A percentile compares a stretch with the other conserved stretches of the same genome.
phyloP scores from a whole-genome alignment of 2,888 invertebrate species.

The Autographa pulchrina region DNA sequence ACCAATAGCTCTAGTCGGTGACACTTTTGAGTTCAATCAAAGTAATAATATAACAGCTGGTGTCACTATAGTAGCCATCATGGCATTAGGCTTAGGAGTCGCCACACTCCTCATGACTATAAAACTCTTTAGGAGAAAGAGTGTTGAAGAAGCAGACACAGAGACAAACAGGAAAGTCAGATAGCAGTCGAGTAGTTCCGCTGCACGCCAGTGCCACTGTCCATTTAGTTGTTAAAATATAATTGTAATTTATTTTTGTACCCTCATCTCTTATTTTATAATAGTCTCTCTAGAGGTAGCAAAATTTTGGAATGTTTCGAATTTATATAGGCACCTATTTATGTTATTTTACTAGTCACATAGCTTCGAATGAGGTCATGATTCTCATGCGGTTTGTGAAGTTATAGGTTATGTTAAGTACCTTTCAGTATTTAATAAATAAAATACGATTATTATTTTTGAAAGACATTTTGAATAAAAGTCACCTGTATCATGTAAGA shows the following conservation, averaged over 20 bases:
- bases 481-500: not conserved
- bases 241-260: constrained; percentile 53
- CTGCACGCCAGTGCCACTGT: constrained; percentile 37
- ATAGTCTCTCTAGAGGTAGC: constrained; percentile 58
- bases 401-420: constrained; percentile 61
- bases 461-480: constrained; percentile 1
- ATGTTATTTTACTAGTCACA: constrained; percentile 67
- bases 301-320: constrained; percentile 54
- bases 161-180: constrained; percentile 78
- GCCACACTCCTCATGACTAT: constrained; percentile 80
- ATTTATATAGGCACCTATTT: constrained; percentile 58
- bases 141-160: constrained; percentile 66
- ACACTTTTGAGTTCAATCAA: constrained; percentile 64
- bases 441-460: constrained; percentile 36
- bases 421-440: constrained; percentile 68
- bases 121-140: constrained; percentile 72
- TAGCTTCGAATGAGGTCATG: constrained; percentile 59
- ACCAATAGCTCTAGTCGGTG: constrained; percentile 79
- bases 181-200: constrained; percentile 65
- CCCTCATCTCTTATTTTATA: constrained; percentile 39
- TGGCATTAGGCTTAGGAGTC: constrained; percentile 74
- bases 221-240: constrained; percentile 29
- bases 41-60: constrained; percentile 68
- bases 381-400: constrained; percentile 60
- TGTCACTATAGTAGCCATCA: constrained; percentile 74